Evolutionary conservation across 30 jellyfish, hydroid and myxozoan genomes (phyloP).

Genomic region (Aurelia sp.): DNA sequence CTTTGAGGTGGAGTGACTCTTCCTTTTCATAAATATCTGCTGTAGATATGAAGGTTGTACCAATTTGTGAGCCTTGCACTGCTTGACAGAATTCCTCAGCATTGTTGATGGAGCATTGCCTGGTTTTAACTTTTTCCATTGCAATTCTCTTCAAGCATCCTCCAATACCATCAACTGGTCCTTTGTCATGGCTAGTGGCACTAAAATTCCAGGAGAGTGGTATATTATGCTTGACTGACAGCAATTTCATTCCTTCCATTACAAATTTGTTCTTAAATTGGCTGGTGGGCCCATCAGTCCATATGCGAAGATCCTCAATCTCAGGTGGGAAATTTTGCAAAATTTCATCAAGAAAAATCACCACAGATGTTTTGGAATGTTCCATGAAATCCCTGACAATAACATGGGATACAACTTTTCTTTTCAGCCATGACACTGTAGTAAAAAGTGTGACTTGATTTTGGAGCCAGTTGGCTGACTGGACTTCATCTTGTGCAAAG

Average conservation of each 20-base stretch:
- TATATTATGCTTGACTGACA: neutral
- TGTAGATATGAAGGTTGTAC: conserved; percentile 23
- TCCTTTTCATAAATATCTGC: conserved; percentile 19
- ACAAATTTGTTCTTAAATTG: conserved; percentile 71
- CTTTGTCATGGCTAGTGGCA: conserved; percentile 46
- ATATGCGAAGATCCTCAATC: conserved; percentile 24
- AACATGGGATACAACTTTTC: neutral
- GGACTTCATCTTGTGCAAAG: conserved; percentile 59
- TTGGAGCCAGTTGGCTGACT: conserved; percentile 67
- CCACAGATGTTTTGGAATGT: conserved; percentile 34
- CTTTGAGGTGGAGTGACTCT: conserved; percentile 26
- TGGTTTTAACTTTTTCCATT: conserved; percentile 30
- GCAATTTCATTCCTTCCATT: conserved; percentile 15
- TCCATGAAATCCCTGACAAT: conserved; percentile 18
- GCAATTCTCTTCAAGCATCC: conserved; percentile 42
- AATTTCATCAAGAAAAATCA: conserved; percentile 31
- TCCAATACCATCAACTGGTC: conserved; percentile 38
- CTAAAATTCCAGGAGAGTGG: conserved; percentile 22
- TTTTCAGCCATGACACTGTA: conserved; percentile 21
- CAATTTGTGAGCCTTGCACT: conserved; percentile 36
- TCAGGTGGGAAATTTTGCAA: conserved; percentile 18
- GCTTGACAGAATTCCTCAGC: conserved; percentile 29
- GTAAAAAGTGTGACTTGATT: conserved; percentile 55
- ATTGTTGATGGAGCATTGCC: conserved; percentile 51
- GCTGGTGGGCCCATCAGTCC: conserved; percentile 69